These are phyloP conservation scores for Sus scrofa DNA, from an alignment of 2,113 vertebrate species.

Conservation along the genomic window DNA sequence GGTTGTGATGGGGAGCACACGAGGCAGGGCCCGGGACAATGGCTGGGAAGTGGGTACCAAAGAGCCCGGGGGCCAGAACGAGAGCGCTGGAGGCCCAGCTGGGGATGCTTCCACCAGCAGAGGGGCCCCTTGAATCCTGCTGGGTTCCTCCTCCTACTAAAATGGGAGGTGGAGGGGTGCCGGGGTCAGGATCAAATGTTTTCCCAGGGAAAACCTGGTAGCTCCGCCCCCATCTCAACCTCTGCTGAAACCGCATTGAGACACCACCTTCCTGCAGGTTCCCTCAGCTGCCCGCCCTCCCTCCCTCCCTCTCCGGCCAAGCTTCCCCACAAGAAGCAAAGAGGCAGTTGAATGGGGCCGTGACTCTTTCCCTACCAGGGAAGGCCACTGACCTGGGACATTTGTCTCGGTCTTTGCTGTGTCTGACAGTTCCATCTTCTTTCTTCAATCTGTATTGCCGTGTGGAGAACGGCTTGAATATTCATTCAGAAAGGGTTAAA, in stretches of 20 bases:
- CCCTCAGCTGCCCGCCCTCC: too few relatives aligned
- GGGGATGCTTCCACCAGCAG: neutral
- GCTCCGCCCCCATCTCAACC: neutral
- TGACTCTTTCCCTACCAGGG: neutral
- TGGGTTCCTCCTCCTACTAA: neutral
- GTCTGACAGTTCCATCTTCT: neutral
- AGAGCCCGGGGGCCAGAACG: neutral
- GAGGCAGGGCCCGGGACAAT: neutral
- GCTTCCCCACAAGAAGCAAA: constrained; percentile 16
- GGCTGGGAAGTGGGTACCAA: neutral
- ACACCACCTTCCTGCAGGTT: neutral
- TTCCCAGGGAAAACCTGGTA: neutral
- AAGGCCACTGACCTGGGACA: neutral
- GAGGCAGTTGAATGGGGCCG: neutral
- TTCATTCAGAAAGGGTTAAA: neutral
- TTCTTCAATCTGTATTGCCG: neutral
- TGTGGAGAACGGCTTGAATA: neutral
- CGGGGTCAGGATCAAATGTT: neutral
- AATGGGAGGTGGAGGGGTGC: neutral
- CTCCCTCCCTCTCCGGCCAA: neutral
- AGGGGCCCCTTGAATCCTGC: neutral
- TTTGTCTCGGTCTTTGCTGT: neutral
- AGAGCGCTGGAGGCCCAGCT: neutral
- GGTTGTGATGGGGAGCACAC: neutral
- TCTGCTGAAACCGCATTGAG: neutral